Conservation (phyloP, 2,888 invertebrate genomes). For the Chymomyza amoena region DNA sequence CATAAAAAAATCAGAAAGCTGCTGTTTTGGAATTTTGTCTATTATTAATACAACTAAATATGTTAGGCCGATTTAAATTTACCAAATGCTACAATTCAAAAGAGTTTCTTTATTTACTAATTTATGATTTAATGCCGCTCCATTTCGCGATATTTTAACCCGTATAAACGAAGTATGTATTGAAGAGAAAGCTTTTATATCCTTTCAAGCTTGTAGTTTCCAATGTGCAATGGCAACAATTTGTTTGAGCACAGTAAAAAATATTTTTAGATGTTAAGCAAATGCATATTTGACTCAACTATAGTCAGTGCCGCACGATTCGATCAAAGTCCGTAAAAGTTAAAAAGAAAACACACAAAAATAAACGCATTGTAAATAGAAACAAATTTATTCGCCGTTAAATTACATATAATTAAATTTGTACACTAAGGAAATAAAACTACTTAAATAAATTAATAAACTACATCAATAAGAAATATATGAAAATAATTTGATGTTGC, state of each 20-base stretch:
- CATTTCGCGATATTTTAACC: constrained; percentile 13
- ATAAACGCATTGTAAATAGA: not conserved
- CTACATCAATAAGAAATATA: not conserved
- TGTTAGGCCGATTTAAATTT: not conserved
- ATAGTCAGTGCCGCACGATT: constrained; percentile 25
- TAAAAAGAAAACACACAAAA: not conserved
- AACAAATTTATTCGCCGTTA: not conserved
- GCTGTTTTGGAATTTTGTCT: too few species aligned
- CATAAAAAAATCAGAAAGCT: too few species aligned
- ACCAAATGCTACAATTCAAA: too few species aligned
- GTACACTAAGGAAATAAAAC: not conserved
- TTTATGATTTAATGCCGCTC: not conserved
- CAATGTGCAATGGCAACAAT: constrained; percentile 21
- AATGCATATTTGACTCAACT: constrained; percentile 25
- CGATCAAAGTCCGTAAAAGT: not conserved
- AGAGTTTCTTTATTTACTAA: not conserved
- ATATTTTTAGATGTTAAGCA: constrained; percentile 18
- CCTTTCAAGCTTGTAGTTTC: constrained; percentile 37
- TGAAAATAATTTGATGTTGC: not conserved
- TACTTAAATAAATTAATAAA: not conserved
- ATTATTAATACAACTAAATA: too few species aligned
- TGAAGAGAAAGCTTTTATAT: constrained; percentile 43
- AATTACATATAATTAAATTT: not conserved
- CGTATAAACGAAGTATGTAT: constrained; percentile 34
- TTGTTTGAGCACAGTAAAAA: constrained; percentile 34